Evolutionary conservation across 92 coral and sea anemone species (phyloP), one percentile per base, ranked within the genome.

Genomic region (Montipora capitata): DNA sequence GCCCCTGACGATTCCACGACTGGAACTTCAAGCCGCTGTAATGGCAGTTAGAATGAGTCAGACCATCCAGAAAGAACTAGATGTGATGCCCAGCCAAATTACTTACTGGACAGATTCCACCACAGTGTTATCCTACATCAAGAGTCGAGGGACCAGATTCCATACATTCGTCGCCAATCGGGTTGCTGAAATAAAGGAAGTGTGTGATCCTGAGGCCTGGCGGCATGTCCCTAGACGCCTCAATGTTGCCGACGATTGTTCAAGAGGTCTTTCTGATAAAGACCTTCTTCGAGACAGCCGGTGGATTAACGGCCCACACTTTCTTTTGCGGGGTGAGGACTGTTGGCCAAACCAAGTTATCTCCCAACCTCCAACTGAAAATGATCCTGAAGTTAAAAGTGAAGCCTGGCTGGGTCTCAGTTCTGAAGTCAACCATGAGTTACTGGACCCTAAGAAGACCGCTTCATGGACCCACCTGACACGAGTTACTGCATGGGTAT

Each of bases 21-120:
- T 90, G 63, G 94, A 85, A 44, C 87, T 91, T 18, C 90, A 85
- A 74, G 94, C 94, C n/a, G 86, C 92, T 13, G 89, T n/a, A 87
- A 52, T 91, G 75, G 92, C 89, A 0, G 91, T 76, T 10, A 81
- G 91, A 73, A 65, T 81, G 43, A 54, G 87, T 48, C 16, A 63
- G 51, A 81, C 74, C 45, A 40, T 91, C 17, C 72, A 76, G 68
- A 79, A 76, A 54, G 85, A 91, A 72, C 83, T 86, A 71, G 84
- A 67, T 12, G 59, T 65, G 18, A 13, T 54, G 12, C 54, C 70
- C 59, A 54, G 51, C 58, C 79, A 80, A 49, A 76, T 84, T n/a
- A 69, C 77, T 35, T 72, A 43, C 72, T 86, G 82, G 91, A 91
- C 91, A 64, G 91, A 72, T 79, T 90, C 94, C 27, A 84, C 58